Evolutionary conservation across 2,113 vertebrate genomes (phyloP), one percentile per base, ranked within the genome.

Genomic region (Aythya baeri): DNA sequence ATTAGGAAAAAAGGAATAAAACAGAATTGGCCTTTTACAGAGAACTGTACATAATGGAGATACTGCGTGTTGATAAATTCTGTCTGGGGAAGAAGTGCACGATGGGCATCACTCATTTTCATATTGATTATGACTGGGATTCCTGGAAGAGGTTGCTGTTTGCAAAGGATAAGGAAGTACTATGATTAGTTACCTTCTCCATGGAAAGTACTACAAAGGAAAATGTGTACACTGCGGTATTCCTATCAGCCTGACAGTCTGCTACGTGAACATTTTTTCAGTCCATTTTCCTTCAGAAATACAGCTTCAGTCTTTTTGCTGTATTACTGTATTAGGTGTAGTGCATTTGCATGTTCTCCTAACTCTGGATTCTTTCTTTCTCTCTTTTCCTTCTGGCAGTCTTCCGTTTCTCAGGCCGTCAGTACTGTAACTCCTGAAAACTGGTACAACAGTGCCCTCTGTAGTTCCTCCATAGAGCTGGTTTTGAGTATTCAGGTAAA

Each of bases 401-500:
- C 94, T 65, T 91, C 83, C 89, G 17, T 94, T 91, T 91, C 83
- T 85, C 46, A 49, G 32, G 58, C 29, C 43, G 18, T 55, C 66
- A 66, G 76, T 34, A 17, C 86, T 96, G 75, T 96, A 97, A 73
- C 71, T 79, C 74, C 83, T 95, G 92, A 98, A 97, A 98, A 93
- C 86, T 98, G 94, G 92, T 98, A 87, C 98, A 98, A 98, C 97
- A 98, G 96, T 98, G 98, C 98, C 98, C 98, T 98, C 98, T 98
- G 62, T 98, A 96, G 98, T 94, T 95, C 92, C 55, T 90, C 57
- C n/a, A 43, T 78, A 27, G 80, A 83, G 59, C 67, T 95, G 84
- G 17, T 80, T 97, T 93, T 55, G 67, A 96, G 86, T 83, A 74
- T 94, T 96, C 91, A 96, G 89, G 97, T 97, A 86, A 93, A 86